Evolutionary conservation across 2,888 invertebrate species (phyloP), one percentile per base, ranked within the genome.

Genomic region (Lasioglossum pauxillum): DNA sequence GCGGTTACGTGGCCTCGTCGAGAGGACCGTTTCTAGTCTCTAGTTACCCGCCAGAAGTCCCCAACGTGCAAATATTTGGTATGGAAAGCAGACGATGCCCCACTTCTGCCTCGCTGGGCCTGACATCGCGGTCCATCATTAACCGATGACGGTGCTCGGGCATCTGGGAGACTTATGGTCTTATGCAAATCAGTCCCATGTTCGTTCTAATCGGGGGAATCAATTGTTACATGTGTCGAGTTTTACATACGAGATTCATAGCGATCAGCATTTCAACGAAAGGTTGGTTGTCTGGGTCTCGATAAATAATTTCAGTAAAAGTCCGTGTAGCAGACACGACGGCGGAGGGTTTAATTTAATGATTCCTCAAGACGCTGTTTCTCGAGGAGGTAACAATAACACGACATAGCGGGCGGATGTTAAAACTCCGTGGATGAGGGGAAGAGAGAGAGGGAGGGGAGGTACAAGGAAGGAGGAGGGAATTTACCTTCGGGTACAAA

Each of bases 1-100:
- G 64, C 85, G 79, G 86, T 88, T 87, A 83, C 84, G 79, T 80
- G 67, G 69, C 14, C 38, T 38, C 64, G 69, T 35, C 53, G 77
- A 72, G 57, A 81, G 57, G 77, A 76, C 53, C 79, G 84, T 85
- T 80, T 85, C 75, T 88, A 72, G 49, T 79, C 35, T 75, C 72
- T 69, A 27, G 35, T 67, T 75, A 35, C 57, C 46, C 67, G 67
- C 49, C 77, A n/a, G 46, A 38, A 78, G 49, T 77, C 69, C 44
- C 76, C 23, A 76, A 23, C 46, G n/a, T 76, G 76, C 60, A 76
- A 76, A 76, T 69, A 49, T 77, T 77, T 77, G 49, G 27, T 49
- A 35, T 49, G 77, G 31, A 77, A 77, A 77, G n/a, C 41, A 44
- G 69, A 69, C 38, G 38, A 23, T 69, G 69, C 69, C 38, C 69